Evolutionary conservation across 2,797 vertebrate species (phyloP), one percentile per base, ranked within the genome.

Genomic region (Pangasius krempfi): DNA sequence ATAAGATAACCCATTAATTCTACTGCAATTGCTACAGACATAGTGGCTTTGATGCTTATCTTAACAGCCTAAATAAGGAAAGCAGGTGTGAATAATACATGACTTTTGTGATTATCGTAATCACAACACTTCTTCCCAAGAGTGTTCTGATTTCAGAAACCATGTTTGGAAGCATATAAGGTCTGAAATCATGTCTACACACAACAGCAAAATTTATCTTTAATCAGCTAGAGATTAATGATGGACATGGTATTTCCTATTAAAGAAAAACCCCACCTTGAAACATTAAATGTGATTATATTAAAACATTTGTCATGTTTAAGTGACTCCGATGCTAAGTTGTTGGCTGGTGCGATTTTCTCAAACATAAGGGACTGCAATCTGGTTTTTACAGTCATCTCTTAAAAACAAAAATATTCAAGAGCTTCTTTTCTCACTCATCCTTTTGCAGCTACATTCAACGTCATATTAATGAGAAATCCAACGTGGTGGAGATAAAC

Each of bases 1-100:
- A n/a, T n/a, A n/a, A n/a, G n/a, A n/a, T 44, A 89, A 81, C 54
- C 73, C 58, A 60, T 75, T 88, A 90, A 90, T 72, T 75, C 64
- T 84, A 50, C 10, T 85, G 82, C 40, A n/a, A 12, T 47, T 37
- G 47, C 18, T 33, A 56, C 4, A 14, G 47, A 18, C 18, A 20
- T 1, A 50, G 54, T 12, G n/a, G 52, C 37, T 33, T 60, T 60
- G 44, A 90, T 89, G 64, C 60, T 20, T 50, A 60, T 87, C 66
- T 66, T 82, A 88, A 89, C 37, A 76, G 70, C 58, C 44, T 80
- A 47, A 85, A 79, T 9, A 14, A n/a, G n/a, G 14, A 76, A 60
- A 30, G 16, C 6, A 33, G 14, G 50, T 44, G 20, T 66, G 62
- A 87, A 90, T 40, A 66, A 60, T 62, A 83, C 47, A 76, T 72